Base-by-base conservation (phyloP, 2,888 invertebrate species). In the Fabriciana adippe region DNA sequence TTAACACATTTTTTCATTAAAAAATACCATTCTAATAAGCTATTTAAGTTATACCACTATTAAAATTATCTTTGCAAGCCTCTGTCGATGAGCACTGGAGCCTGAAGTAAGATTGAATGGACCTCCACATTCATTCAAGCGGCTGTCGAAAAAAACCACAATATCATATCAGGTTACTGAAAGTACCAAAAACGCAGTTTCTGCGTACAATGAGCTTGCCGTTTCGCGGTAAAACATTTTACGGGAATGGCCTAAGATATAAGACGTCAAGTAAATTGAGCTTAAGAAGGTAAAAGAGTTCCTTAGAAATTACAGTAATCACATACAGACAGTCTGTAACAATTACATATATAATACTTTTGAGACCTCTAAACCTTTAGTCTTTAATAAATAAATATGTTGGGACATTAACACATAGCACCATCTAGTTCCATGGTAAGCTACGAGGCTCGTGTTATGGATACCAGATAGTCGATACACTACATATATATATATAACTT, bases 141-240 rank as follows among this genome's bases (percentile, higher is more conserved):
- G 73, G 68, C 55, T 70, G 71, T 64, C 71, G 57, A 51, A 71
- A 68, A 69, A 73, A 65, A 59, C 72, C 69, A 73, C 76, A 76
- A 75, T 75, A 72, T 74, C 76, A 74, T 80, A 78, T 86, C 82
- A 68, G 73, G 76, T 86, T 84, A 79, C 80, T 70, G 72, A 67
- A 74, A 76, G 70, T 72, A 71, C 70, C 74, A 75, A 78, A 80
- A 78, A 79, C 66, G 68, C 66, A 65, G 74, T 75, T 76, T 73
- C 71, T 74, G 75, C 75, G 76, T 72, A 77, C 80, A 82, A 79
- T 78, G 82, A 78, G 81, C 81, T 75, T 77, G 83, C 81, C 81
- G 82, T 78, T 85, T 88, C 85, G 87, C 86, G 82, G 88, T 85
- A 84, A 76, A 84, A 86, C 83, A 85, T 85, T 87, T 86, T 87